Percentiles rank a stretch among this genome's conserved stretches.
Evolutionary conservation across 2,113 vertebrate genomes (phyloP).

Genomic region (Albula goreensis): DNA sequence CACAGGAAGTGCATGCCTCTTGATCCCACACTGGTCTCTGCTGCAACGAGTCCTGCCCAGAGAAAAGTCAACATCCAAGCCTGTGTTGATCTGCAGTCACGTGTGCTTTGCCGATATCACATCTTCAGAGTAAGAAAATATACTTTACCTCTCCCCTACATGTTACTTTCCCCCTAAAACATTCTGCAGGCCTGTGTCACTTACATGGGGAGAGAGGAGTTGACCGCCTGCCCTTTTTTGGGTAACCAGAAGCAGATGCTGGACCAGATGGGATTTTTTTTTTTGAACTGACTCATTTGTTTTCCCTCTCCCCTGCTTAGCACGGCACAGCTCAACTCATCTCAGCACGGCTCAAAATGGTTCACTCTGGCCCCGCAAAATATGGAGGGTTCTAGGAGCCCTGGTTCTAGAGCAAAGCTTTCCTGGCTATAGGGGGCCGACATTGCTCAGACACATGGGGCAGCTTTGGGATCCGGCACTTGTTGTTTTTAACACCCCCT

Average conservation of each 20-base stretch:
- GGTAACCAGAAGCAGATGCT: conserved; percentile 27
- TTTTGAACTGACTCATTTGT: conserved; percentile 19
- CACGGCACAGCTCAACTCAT: background rate
- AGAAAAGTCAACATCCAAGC: background rate
- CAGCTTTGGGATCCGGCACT: background rate
- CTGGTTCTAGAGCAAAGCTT: background rate
- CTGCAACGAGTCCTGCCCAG: background rate
- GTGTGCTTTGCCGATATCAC: conserved; percentile 3
- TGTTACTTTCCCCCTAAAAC: background rate
- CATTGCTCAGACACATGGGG: background rate
- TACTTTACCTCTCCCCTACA: background rate
- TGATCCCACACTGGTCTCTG: background rate
- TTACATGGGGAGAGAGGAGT: background rate
- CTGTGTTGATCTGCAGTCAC: background rate
- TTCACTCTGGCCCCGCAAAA: background rate
- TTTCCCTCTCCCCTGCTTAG: conserved; percentile 12
- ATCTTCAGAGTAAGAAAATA: background rate
- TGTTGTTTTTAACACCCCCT: conserved; percentile 5
- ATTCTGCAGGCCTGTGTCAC: background rate
- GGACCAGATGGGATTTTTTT: conserved; percentile 6
- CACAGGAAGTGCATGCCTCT: background rate
- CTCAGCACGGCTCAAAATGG: background rate
- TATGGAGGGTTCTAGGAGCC: background rate
- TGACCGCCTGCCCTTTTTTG: background rate
- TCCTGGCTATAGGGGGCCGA: background rate